Percentiles rank a stretch among this genome's conserved stretches.
These are phyloP conservation scores for Haliaeetus leucogaster DNA, from an alignment of 2,113 vertebrate species.

Conservation along the genomic window DNA sequence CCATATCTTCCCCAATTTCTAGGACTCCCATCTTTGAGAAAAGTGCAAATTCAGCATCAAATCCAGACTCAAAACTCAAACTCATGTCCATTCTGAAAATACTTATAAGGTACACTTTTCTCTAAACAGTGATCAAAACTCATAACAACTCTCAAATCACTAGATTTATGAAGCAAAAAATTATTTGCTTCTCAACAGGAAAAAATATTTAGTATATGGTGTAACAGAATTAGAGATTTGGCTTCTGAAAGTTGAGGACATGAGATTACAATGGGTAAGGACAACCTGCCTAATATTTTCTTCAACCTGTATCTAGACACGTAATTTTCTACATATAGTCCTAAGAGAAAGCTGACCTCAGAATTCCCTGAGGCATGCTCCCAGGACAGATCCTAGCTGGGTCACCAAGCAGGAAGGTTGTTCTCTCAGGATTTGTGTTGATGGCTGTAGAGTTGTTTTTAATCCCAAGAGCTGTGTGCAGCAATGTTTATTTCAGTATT, in stretches of 20 bases:
- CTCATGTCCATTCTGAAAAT: background rate
- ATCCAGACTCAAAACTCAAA: background rate
- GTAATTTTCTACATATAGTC: background rate
- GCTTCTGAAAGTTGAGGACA: background rate
- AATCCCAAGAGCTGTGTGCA: background rate
- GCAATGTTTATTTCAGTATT: background rate
- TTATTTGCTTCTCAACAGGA: background rate
- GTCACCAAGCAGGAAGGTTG: background rate
- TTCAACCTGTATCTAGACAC: background rate
- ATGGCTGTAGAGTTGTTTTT: background rate
- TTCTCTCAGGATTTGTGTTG: background rate
- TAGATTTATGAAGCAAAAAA: background rate
- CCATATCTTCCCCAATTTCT: background rate
- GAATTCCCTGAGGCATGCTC: conserved; percentile 21
- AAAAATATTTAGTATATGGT: background rate
- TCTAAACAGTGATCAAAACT: background rate
- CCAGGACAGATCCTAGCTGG: background rate
- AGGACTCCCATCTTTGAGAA: background rate
- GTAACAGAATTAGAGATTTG: background rate
- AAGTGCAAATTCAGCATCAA: background rate
- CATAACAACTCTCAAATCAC: background rate
- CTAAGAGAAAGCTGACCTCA: background rate
- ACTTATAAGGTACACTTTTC: background rate
- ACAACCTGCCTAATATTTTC: background rate
- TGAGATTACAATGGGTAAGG: background rate